Conservation (phyloP, 2,113 vertebrate genomes). For the Dicentrarchus labrax region DNA sequence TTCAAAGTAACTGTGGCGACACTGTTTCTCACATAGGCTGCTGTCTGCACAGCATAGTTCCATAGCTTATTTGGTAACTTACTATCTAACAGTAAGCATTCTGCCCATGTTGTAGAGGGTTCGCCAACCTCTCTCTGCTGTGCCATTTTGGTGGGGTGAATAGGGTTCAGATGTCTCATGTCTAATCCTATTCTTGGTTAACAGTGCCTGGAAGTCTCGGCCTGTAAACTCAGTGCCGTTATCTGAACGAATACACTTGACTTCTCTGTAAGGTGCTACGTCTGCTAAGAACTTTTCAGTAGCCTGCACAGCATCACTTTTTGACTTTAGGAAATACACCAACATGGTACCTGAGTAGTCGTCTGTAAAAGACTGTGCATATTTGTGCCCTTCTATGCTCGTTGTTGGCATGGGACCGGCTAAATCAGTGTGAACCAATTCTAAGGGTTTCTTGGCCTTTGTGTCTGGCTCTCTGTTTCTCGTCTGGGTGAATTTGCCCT, state of each 20-base stretch:
- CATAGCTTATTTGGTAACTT: conserved; percentile 10
- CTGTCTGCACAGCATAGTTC: conserved; percentile 12
- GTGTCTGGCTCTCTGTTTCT: conserved; percentile 1
- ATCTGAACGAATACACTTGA: conserved; percentile 14
- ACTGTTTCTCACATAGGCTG: neutral
- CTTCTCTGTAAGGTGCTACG: neutral
- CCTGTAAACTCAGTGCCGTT: conserved; percentile 22
- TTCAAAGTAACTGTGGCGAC: no score
- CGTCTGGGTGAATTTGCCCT: conserved; percentile 1
- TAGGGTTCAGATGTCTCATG: conserved; percentile 6
- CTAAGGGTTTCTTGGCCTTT: neutral
- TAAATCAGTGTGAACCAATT: conserved; percentile 14
- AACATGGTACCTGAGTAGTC: conserved; percentile 4
- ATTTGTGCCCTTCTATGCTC: conserved; percentile 5
- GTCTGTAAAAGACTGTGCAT: conserved; percentile 11
- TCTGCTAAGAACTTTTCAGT: neutral
- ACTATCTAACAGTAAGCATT: conserved; percentile 1
- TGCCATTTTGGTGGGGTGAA: conserved; percentile 29
- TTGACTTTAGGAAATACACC: no score
- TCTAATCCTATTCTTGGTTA: conserved; percentile 1
- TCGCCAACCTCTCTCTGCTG: conserved; percentile 16
- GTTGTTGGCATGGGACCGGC: neutral
- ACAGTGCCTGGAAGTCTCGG: neutral
- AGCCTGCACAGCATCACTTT: neutral
- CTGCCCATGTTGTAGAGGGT: conserved; percentile 19